Evolutionary conservation across 2,113 vertebrate species (phyloP).

Genomic region (Sturnus vulgaris): DNA sequence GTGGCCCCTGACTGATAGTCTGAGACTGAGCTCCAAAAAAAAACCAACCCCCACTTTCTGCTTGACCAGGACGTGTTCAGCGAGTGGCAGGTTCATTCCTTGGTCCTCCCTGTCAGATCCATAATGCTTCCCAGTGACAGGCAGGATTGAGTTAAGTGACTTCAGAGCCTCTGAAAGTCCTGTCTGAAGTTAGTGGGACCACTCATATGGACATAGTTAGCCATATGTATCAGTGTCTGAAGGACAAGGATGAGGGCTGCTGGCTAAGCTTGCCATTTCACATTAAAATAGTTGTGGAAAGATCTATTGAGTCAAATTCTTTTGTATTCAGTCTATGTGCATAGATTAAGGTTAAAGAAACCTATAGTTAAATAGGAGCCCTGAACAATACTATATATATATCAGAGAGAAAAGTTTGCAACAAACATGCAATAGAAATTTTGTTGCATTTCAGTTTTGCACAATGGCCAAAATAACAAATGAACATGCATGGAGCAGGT

Average conservation of each 20-base stretch:
- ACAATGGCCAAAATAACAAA: not conserved
- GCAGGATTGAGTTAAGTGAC: slow-evolving; percentile 20
- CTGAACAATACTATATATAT: not conserved
- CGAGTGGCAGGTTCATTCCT: not conserved
- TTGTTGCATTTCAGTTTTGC: not conserved
- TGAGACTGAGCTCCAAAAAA: not conserved
- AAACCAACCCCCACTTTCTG: not conserved
- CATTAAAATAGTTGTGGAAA: slow-evolving; percentile 9
- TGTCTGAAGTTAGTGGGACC: slow-evolving; percentile 1
- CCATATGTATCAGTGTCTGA: not conserved
- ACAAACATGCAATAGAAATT: not conserved
- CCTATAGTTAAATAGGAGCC: not conserved
- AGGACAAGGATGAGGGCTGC: not conserved
- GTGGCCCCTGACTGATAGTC: not conserved
- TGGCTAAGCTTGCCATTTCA: slow-evolving; percentile 13
- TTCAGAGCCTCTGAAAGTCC: not conserved
- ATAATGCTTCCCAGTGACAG: not conserved
- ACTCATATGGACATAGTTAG: slow-evolving; percentile 43
- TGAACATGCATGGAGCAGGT: not conserved
- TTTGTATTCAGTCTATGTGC: not conserved
- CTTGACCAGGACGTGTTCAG: not conserved
- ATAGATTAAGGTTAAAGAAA: not conserved
- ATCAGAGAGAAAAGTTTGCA: not conserved
- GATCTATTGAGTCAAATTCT: not conserved
- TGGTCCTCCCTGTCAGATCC: not conserved